Evolutionary conservation across 2,888 invertebrate genomes (phyloP), one percentile per base, ranked within the genome.

Genomic region (Microlaimidae sp.): DNA sequence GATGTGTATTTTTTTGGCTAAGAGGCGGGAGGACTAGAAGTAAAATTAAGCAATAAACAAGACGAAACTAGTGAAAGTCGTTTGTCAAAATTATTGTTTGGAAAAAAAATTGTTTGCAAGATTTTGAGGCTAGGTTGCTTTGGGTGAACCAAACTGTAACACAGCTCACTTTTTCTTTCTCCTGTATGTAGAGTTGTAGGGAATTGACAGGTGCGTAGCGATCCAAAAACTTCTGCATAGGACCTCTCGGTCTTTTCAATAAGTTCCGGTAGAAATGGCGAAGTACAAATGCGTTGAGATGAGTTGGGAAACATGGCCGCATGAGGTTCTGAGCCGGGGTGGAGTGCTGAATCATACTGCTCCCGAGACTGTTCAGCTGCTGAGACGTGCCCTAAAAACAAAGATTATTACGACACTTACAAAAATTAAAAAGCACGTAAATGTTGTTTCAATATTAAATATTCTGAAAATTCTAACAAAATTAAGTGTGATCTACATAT

Each of bases 261-360:
- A 86, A 81, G 0, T 87, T 87, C 0, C 97, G 79, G 71, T 97
- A 95, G 79, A 95, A 95, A 53, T 85, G 83, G 1, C 95, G 77
- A 52, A 97, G 74, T 62, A 84, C 79, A 74, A 81, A 79, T 1
- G 79, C 80, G 1, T 83, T 82, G 82, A 90, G 83, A 69, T 87
- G 84, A 0, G 90, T 89, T 58, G 93, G 95, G 58, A 99, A 85
- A 74, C 95, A 95, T 0, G 92, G 90, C 3, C 83, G 83, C 26
- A 89, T 78, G 2, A 97, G 74, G 70, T 97, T 95, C 7, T 93
- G 87, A 0, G 92, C 89, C 0, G 97, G 95, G 0, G 90, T 95
- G 38, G 95, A 93, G 74, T 97, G 97, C 70, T 97, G 89, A 56
- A 90, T 62, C 49, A 61, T 10, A 21, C 17, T 19, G 23, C 43